Conservation (phyloP, 2,113 vertebrate species). For the Lepisosteus oculatus region DNA sequence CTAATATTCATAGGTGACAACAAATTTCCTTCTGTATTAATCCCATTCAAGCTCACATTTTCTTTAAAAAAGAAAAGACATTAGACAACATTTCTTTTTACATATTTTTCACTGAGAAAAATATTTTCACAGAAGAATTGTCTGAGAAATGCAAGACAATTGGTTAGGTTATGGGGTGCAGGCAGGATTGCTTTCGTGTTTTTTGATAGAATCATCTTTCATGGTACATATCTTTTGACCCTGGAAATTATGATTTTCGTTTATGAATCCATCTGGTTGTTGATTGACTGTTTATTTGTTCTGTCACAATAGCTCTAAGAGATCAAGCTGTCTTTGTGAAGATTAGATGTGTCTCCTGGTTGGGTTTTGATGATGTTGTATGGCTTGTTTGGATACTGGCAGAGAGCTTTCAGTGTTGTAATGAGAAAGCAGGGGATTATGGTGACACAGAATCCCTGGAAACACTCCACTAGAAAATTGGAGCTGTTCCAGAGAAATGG, state of each 20-base stretch:
- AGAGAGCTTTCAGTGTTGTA: slow-evolving; percentile 21
- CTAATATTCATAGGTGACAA: too few species aligned
- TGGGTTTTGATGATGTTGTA: slow-evolving; percentile 22
- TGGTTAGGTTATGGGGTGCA: too few species aligned
- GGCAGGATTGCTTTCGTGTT: too few species aligned
- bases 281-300: not conserved
- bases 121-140: too few species aligned
- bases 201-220: slow-evolving; percentile 1
- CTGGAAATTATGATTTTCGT: not conserved
- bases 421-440: slow-evolving; percentile 29
- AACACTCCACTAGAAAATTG: slow-evolving; percentile 39
- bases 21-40: too few species aligned
- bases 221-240: not conserved
- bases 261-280: not conserved
- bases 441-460: slow-evolving; percentile 33
- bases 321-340: slow-evolving; percentile 31
- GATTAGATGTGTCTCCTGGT: slow-evolving; percentile 21
- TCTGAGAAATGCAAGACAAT: too few species aligned
- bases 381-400: slow-evolving; percentile 33
- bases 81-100: too few species aligned
- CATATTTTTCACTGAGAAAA: too few species aligned
- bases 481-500: slow-evolving; percentile 40
- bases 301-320: slow-evolving; percentile 14
- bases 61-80: too few species aligned
- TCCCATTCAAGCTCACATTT: too few species aligned